Evolutionary conservation across 1,140 invertebrate species (phyloP), one percentile per base, ranked within the genome.

Genomic region (Piezodorus guildinii): DNA sequence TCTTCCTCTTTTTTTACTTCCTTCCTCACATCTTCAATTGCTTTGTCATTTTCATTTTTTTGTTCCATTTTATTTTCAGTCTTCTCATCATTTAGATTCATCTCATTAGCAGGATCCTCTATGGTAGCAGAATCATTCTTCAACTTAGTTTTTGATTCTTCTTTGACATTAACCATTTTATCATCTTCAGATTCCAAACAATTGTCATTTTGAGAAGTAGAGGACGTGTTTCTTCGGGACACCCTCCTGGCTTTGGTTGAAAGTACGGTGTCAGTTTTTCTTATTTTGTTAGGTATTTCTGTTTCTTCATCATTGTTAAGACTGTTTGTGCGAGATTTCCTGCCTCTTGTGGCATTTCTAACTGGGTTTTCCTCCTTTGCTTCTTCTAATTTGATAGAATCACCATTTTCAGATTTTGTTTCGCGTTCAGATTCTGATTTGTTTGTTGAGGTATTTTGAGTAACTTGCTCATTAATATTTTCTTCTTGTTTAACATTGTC

Each of bases 391-490:
- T 49, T 49, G 12, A 49, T 39, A 3, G 49, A 12, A 39, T 61
- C 39, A 44, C 12, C 60, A 39, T 49, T 49, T n/a, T 52, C 27
- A 21, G 1, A 8, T 63, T 34, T 34, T 4, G 15, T 4, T 51
- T 72, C 69, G 62, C 76, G 2, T 61, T 62, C 60, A 46, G 44
- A 3, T 49, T 45, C 21, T n/a, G 15, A 14, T 17, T 27, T 34
- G 6, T 88, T 65, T 85, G 86, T 58, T 62, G 72, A 70, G 66
- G 75, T 73, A 17, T 70, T 72, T 59, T 70, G 70, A 63, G 73
- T 71, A 62, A 70, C 72, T 62, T 75, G 72, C 62, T 74, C 69
- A 46, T 66, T 68, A 10, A 71, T 66, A 16, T 72, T 62, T 10
- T 75, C 72, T 34, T 74, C 73, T 0, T 46, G 43, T 62, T 62